Evolutionary conservation across 2,797 vertebrate genomes (phyloP).

Genomic region (Phrynocephalus vlangalii): DNA sequence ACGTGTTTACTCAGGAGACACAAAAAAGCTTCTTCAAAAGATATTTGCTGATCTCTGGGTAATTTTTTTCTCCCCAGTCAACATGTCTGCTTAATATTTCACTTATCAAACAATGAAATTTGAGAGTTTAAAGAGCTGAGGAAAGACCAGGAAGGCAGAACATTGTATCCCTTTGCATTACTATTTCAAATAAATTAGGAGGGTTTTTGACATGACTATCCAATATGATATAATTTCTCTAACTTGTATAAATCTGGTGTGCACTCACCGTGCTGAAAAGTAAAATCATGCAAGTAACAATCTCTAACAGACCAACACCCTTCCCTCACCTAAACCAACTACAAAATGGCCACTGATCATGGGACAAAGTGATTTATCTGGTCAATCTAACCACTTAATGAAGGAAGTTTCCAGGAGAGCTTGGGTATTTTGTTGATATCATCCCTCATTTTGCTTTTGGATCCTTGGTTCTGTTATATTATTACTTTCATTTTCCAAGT

Average conservation of each 20-base stretch:
- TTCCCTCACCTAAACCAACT: too few relatives aligned
- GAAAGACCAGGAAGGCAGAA: not conserved
- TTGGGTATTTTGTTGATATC: too few relatives aligned
- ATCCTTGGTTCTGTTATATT: too few relatives aligned
- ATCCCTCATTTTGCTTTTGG: too few relatives aligned
- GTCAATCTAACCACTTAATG: too few relatives aligned
- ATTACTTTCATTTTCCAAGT: too few relatives aligned
- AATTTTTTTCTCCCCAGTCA: slow-evolving; percentile 9
- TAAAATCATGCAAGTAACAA: too few relatives aligned
- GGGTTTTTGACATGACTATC: not conserved
- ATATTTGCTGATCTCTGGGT: slow-evolving; percentile 45
- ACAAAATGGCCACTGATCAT: too few relatives aligned
- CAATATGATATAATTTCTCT: not conserved
- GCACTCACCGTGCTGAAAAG: too few relatives aligned
- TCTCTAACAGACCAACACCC: too few relatives aligned
- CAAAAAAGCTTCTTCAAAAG: slow-evolving; percentile 55
- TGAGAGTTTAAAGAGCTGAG: slow-evolving; percentile 13
- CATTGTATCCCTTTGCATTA: not conserved
- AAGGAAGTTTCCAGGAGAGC: too few relatives aligned
- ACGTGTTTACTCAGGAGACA: slow-evolving; percentile 59
- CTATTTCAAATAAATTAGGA: not conserved
- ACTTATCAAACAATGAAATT: not conserved
- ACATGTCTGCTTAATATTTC: not conserved
- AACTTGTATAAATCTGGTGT: not conserved
- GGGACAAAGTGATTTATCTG: too few relatives aligned